Base-by-base conservation (phyloP, 2,888 invertebrate genomes). In the Parnassius mnemosyne region DNA sequence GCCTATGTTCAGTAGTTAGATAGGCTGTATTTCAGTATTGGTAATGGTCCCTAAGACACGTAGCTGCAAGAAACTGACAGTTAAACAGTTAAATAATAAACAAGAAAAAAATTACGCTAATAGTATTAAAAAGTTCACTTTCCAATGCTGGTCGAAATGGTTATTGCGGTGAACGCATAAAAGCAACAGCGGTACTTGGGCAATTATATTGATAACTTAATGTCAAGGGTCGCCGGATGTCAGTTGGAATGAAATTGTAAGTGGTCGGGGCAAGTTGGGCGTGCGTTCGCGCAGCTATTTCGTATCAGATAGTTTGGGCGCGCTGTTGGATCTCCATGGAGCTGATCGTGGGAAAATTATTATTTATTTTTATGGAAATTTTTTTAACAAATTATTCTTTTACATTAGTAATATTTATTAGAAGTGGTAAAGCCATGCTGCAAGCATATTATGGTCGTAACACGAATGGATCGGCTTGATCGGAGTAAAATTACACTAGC, bases 181-280 rank as follows among this genome's bases (percentile, higher is more conserved):
- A 46, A 52, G 41, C 51, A 56, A 53, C 52, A 42, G 41, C 47
- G n/a, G 51, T 9, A 20, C 44, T 62, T 59, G 52, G 20, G 63
- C 25, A 59, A 63, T 10, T 9, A 46, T 52, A 46, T 16, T 54
- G 49, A 54, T 49, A 54, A 16, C 47, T 20, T 59, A 63, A 63
- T 60, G 63, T 56, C 63, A 63, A 25, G 52, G 63, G 63, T 63
- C 63, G 46, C 11, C 61, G 58, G 58, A 54, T 43, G 58, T 54
- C 59, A 43, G 47, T 54, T 46, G 41, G 44, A 56, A 52, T 55
- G 63, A 56, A 59, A 63, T 44, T 46, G 59, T 60, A 59, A 63
- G 52, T 60, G 59, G 63, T 16, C 54, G 46, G 34, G n/a, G 20
- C 59, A 25, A 41, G 49, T 41, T 46, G 46, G 57, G 57, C 44